Evolutionary conservation across 1,140 invertebrate species (phyloP).

Genomic region (Drosophila gunungcola): DNA sequence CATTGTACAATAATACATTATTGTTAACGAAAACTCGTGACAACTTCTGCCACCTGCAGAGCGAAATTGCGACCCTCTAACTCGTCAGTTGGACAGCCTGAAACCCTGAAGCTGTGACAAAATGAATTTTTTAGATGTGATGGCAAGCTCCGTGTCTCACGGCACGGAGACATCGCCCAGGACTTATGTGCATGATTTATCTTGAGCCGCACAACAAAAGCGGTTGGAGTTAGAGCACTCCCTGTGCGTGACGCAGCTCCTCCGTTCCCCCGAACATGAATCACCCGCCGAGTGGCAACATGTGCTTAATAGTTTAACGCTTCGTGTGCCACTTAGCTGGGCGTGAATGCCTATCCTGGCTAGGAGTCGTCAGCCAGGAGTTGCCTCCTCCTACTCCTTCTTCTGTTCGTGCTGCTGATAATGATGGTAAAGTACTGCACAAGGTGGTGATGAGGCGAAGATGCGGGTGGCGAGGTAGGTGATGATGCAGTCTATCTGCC

Average conservation of each 20-base stretch:
- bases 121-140: slow-evolving; percentile 40
- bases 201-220: slow-evolving; percentile 20
- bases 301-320: slow-evolving; percentile 75
- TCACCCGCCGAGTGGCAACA: slow-evolving; percentile 39
- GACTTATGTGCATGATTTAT: slow-evolving; percentile 51
- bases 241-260: slow-evolving; percentile 24
- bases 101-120: slow-evolving; percentile 26
- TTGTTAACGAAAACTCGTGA: background rate
- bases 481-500: slow-evolving; percentile 30
- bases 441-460: slow-evolving; percentile 1
- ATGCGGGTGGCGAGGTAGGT: slow-evolving; percentile 1
- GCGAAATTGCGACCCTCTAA: slow-evolving; percentile 12
- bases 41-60: background rate
- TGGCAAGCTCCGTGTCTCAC: slow-evolving; percentile 29
- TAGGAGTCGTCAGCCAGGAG: slow-evolving; percentile 14
- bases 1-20: too few species aligned
- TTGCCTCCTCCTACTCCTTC: slow-evolving; percentile 11
- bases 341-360: slow-evolving; percentile 25
- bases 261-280: background rate
- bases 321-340: slow-evolving; percentile 62
- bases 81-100: slow-evolving; percentile 13
- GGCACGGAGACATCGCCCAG: slow-evolving; percentile 14
- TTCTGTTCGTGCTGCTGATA: slow-evolving; percentile 11
- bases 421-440: slow-evolving; percentile 36
- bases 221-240: slow-evolving; percentile 16